Evolutionary conservation across 2,888 invertebrate species (phyloP).

Genomic region (Dolichomitus sp.): DNA sequence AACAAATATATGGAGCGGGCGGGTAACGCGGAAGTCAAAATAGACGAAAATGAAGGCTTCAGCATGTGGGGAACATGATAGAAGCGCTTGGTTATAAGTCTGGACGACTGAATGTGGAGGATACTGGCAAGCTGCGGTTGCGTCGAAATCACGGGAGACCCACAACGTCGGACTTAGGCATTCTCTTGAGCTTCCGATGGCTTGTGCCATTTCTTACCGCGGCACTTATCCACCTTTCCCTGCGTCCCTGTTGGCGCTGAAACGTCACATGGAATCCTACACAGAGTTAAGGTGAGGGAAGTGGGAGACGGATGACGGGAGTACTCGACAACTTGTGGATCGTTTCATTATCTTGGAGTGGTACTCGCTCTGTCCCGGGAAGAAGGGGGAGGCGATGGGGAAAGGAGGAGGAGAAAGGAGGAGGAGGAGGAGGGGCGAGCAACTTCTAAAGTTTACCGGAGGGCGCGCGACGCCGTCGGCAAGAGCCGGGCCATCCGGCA

Average conservation of each 20-base stretch:
- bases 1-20: not conserved
- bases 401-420: not conserved
- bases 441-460: conserved; percentile 80
- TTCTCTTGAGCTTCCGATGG: conserved; percentile 3
- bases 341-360: conserved; percentile 83
- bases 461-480: conserved; percentile 45
- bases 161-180: not conserved
- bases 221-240: not conserved
- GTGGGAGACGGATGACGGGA: conserved; percentile 48
- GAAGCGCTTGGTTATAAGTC: not conserved
- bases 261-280: not conserved
- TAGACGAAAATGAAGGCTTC: not conserved
- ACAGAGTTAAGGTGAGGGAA: conserved; percentile 5
- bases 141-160: not conserved
- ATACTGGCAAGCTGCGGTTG: not conserved
- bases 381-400: not conserved
- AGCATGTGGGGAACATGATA: not conserved
- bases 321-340: conserved; percentile 82
- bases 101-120: not conserved
- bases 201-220: conserved; percentile 9
- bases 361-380: conserved; percentile 70
- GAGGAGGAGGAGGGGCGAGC: conserved; percentile 56
- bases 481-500: conserved; percentile 76
- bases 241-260: not conserved
- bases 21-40: not conserved